Evolutionary conservation across 64 coral and sea anemone species (phyloP).

Genomic region (Hydrozoanthus tunicans): DNA sequence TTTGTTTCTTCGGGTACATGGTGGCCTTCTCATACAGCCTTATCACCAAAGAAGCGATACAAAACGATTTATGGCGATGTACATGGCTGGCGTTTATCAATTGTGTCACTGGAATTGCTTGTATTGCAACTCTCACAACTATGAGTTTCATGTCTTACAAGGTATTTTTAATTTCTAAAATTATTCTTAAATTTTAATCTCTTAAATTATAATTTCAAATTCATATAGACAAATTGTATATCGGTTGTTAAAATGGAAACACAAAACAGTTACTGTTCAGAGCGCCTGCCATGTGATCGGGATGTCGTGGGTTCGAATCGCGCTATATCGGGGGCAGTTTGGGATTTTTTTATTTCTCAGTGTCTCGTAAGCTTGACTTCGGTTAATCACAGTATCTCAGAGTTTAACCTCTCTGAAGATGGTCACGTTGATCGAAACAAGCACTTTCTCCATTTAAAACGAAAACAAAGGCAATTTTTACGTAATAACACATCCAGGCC

Average conservation of each 20-base stretch:
- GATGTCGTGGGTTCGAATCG: too few relatives aligned
- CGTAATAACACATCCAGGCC: too few relatives aligned
- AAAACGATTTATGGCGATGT: slow-evolving; percentile 4
- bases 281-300: neutral
- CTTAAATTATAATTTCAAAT: neutral
- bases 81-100: slow-evolving; percentile 88
- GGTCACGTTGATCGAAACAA: too few relatives aligned
- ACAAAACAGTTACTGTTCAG: too few relatives aligned
- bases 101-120: slow-evolving; percentile 70
- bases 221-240: neutral
- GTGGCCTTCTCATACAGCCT: slow-evolving; percentile 8
- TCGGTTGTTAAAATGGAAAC: too few relatives aligned
- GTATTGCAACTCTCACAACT: slow-evolving; percentile 56
- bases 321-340: neutral
- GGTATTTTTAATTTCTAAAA: neutral
- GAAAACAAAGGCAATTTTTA: too few relatives aligned
- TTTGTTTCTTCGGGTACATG: slow-evolving; percentile 37
- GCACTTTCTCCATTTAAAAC: too few relatives aligned
- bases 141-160: slow-evolving; percentile 70
- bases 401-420: too few relatives aligned
- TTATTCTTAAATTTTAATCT: neutral
- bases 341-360: too few relatives aligned
- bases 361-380: too few relatives aligned
- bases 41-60: neutral
- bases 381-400: too few relatives aligned